These are phyloP conservation scores for Linhomoeus sp. DNA, from an alignment of 2,888 invertebrate genomes.

Conservation along the genomic window DNA sequence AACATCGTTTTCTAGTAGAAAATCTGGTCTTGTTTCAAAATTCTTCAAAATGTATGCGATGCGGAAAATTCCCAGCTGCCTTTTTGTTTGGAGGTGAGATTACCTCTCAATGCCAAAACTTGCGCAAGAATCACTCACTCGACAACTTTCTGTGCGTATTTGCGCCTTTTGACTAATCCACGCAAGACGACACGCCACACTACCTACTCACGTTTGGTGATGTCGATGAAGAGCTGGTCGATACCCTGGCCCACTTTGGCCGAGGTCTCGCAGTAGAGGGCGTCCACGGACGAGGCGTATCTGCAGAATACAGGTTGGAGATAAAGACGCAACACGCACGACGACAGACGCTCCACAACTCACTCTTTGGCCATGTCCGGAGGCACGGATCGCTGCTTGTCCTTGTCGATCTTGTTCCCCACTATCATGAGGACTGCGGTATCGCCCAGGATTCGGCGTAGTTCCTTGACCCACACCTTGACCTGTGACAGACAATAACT, in stretches of 20 bases:
- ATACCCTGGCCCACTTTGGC: constrained; percentile 34
- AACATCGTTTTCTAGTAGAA: too few species aligned
- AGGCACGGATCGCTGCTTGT: constrained; percentile 64
- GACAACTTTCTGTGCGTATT: too few species aligned
- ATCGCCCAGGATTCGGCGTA: constrained; percentile 84
- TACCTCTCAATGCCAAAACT: too few species aligned
- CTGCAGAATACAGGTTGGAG: constrained; percentile 15
- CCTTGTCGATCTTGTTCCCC: constrained; percentile 90
- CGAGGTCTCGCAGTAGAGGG: constrained; percentile 34
- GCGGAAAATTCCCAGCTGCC: too few species aligned
- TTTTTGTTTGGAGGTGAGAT: too few species aligned
- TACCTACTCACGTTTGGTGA: too few species aligned
- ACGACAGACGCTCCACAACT: constrained; percentile 20
- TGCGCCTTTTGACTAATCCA: too few species aligned
- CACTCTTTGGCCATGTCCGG: constrained; percentile 67
- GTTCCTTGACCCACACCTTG: constrained; percentile 92
- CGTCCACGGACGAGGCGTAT: constrained; percentile 33
- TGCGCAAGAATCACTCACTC: too few species aligned
- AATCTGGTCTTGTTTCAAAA: too few species aligned
- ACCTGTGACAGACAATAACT: constrained; percentile 44
- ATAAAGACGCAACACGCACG: background rate
- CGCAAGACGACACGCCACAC: too few species aligned
- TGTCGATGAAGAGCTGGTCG: constrained; percentile 31
- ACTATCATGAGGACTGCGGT: constrained; percentile 77
- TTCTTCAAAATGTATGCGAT: too few species aligned